phyloP scores from a whole-genome alignment of 2,113 vertebrate species.

The Deroptyus accipitrinus region DNA sequence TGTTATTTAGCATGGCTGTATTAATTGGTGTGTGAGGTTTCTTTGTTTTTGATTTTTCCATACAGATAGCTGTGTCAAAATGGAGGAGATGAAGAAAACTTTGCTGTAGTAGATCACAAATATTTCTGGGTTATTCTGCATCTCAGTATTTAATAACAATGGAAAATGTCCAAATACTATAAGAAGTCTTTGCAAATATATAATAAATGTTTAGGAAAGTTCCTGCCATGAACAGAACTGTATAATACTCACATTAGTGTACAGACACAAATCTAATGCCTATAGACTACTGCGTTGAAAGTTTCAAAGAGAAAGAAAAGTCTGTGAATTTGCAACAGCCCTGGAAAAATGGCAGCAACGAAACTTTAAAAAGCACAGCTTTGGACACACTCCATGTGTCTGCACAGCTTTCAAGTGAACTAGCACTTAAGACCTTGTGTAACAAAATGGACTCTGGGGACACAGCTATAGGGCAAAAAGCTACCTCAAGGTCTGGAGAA shows the following conservation, averaged over 20 bases:
- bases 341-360: slow-evolving; percentile 75
- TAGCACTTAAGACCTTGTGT: slow-evolving; percentile 80
- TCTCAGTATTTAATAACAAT: slow-evolving; percentile 54
- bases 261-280: slow-evolving; percentile 72
- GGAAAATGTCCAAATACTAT: slow-evolving; percentile 65
- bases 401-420: slow-evolving; percentile 74
- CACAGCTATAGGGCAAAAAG: slow-evolving; percentile 86
- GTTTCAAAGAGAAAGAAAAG: slow-evolving; percentile 70
- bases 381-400: slow-evolving; percentile 81
- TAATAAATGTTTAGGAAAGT: slow-evolving; percentile 64
- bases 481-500: slow-evolving; percentile 89
- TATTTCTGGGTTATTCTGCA: slow-evolving; percentile 47
- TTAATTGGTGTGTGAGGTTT: background rate
- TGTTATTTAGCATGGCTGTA: background rate
- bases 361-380: slow-evolving; percentile 77
- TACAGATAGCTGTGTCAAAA: slow-evolving; percentile 64
- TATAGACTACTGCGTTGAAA: slow-evolving; percentile 69
- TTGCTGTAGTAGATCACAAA: slow-evolving; percentile 67
- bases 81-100: slow-evolving; percentile 56
- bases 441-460: slow-evolving; percentile 91
- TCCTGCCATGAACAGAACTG: slow-evolving; percentile 74
- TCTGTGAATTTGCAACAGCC: slow-evolving; percentile 61
- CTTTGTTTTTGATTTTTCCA: background rate
- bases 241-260: slow-evolving; percentile 58
- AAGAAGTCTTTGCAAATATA: slow-evolving; percentile 62